Evolutionary conservation across 2,888 invertebrate genomes (phyloP), one percentile per base, ranked within the genome.

Genomic region (Ormyrus nitidulus): DNA sequence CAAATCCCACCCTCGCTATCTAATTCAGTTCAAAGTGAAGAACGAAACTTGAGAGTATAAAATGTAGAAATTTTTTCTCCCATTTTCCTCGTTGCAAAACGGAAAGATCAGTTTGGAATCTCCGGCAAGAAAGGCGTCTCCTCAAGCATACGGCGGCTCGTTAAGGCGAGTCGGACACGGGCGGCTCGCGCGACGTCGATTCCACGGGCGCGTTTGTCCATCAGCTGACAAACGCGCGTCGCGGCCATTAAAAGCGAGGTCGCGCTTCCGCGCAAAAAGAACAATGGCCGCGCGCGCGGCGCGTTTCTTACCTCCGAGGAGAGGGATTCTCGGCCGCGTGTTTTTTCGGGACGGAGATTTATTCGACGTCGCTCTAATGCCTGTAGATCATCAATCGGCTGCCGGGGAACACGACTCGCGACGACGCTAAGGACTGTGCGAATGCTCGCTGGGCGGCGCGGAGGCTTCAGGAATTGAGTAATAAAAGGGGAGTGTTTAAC

Each of bases 231-330:
- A 64, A 49, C 62, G 79, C 62, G 54, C 56, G 54, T 34, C 34
- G 34, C 79, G 79, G 70, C 74, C 70, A 79, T 79, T 75, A 75
- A 79, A 66, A 56, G 66, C 54, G 59, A 54, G 56, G 49, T 13
- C 53, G 77, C 34, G 74, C 65, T 79, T 71, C 79, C 75, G 65
- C 61, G 34, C 34, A 34, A 34, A 34, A 10, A 44, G 59, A 46
- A 61, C 46, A 59, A 78, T 44, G 66, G 70, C 75, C 70, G 68
- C 65, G 71, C 19, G 54, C 6, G 48, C 8, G 49, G 48, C 62
- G 58, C 6, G 19, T 46, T n/a, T 77, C 34, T 53, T 70, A 34
- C n/a, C 70, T 56, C 44, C 58, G 5, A 34, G 53, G 7, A 34
- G 4, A 34, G 69, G 53, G 19, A 49, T 56, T 48, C 64, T 44